These are phyloP conservation scores for Leptopilina clavipes DNA, from an alignment of 1,140 invertebrate genomes.

Conservation along the genomic window DNA sequence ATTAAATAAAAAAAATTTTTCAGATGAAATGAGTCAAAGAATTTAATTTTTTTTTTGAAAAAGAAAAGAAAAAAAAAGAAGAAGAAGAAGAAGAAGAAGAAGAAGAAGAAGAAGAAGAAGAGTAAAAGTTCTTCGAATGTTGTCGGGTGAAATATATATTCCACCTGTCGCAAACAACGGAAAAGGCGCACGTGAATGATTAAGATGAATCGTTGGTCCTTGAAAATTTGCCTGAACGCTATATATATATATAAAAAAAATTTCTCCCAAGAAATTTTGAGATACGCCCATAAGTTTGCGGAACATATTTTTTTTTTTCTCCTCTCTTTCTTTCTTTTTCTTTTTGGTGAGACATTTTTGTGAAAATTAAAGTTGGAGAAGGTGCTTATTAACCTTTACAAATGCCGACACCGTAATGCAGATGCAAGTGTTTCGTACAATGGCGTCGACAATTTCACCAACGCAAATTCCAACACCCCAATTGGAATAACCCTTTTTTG, in stretches of 20 bases:
- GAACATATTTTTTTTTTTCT: neutral
- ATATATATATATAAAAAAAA: neutral
- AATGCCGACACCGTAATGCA: constrained; percentile 77
- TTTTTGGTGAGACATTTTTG: constrained; percentile 19
- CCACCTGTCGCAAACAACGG: constrained; percentile 2
- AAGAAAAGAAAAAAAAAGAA: neutral
- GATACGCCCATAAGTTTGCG: constrained; percentile 8
- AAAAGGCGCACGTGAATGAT: neutral
- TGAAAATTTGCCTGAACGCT: no score
- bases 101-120: neutral
- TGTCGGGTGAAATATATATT: neutral
- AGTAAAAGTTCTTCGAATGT: neutral
- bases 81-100: no score
- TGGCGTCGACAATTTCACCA: constrained; percentile 74
- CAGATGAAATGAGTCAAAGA: constrained; percentile 24
- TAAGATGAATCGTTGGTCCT: constrained; percentile 8
- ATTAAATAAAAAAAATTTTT: no score
- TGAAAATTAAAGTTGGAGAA: constrained; percentile 1
- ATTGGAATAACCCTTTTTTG: constrained; percentile 75
- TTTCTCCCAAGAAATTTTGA: neutral
- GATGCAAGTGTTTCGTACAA: constrained; percentile 76
- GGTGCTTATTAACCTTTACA: constrained; percentile 71
- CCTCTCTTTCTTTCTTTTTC: no score
- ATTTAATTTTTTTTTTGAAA: neutral
- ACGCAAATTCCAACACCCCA: constrained; percentile 77